Base-by-base conservation (phyloP, 2,797 vertebrate genomes). In the Euphonia xanthogaster region DNA sequence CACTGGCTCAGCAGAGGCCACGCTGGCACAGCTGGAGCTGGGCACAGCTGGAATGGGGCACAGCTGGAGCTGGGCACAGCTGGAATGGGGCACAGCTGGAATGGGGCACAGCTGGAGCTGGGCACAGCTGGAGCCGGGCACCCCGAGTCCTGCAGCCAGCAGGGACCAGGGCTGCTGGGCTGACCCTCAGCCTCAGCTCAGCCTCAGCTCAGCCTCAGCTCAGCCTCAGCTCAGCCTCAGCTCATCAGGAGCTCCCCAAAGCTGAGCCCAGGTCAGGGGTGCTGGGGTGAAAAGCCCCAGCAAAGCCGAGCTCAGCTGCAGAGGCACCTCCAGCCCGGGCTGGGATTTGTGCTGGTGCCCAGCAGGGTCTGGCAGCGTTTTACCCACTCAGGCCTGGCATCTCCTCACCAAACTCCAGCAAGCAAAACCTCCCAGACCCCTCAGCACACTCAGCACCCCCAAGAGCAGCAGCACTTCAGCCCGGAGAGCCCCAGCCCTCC, bases 341-440 rank as follows among this genome's bases (percentile, higher is more conserved):
- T 31, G 14, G 39, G 8, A 5, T 31, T 16, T 1, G 19, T 47
- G 42, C 55, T 11, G 60, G 16, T 8, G 8, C 27, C 3, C 2
- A 0, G 50, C 44, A 1, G 1, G 23, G 12, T 2, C 71, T 53
- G 3, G 1, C 35, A 47, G 40, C 0, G 0, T 9, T 81, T n/a
- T 0, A 5, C 66, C 71, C 6, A 1, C 68, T 33, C 63, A 7
- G 53, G 16, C 5, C 53, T 3, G 16, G 48, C 53, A 37, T 5
- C 45, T 67, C 7, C 54, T 21, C 83, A 14, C 40, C 67, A 8
- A 57, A 50, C 12, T 4, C 5, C 83, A 17, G 0, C 1, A 1
- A 42, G 39, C 7, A 35, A 14, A 73, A 4, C 39, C 78, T 37
- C 61, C 22, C 37, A 1, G 6, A 0, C 47, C 31, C 13, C 63